These are phyloP conservation scores for Bufotes viridis DNA, from an alignment of 2,797 vertebrate genomes.

Conservation along the genomic window DNA sequence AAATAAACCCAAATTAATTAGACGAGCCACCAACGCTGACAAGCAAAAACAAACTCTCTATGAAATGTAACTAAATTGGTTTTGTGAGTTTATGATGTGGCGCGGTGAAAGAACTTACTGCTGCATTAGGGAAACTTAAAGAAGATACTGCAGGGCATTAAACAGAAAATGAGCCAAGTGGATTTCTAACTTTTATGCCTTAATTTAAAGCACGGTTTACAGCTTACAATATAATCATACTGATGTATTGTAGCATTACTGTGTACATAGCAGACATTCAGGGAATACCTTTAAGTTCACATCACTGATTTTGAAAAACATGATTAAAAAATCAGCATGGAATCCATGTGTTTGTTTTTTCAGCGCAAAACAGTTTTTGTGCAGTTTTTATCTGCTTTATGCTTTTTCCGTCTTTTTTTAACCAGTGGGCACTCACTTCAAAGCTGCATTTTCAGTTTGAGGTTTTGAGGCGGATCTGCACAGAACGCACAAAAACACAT, in stretches of 20 bases:
- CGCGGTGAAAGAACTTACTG: slow-evolving; percentile 1
- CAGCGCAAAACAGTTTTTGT: no score
- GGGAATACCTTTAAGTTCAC: neutral
- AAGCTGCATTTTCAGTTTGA: no score
- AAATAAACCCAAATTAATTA: slow-evolving; percentile 68
- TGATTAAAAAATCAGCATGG: no score
- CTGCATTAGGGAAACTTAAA: neutral
- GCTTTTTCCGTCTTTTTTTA: no score
- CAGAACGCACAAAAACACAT: no score
- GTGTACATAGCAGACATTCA: neutral
- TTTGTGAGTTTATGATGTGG: neutral
- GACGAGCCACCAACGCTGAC: slow-evolving; percentile 59
- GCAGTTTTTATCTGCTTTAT: no score
- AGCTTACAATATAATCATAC: neutral
- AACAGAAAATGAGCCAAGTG: neutral
- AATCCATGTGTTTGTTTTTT: no score
- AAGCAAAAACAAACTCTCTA: slow-evolving; percentile 55
- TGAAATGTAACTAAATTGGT: slow-evolving; percentile 40
- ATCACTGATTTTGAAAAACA: no score
- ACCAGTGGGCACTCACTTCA: no score
- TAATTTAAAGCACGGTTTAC: neutral
- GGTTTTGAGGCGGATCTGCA: no score
- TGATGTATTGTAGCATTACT: neutral
- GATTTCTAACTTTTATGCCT: slow-evolving; percentile 9
- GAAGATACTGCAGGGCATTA: neutral